These are phyloP conservation scores for Synanceia verrucosa DNA, from an alignment of 2,797 vertebrate genomes.

Conservation along the genomic window DNA sequence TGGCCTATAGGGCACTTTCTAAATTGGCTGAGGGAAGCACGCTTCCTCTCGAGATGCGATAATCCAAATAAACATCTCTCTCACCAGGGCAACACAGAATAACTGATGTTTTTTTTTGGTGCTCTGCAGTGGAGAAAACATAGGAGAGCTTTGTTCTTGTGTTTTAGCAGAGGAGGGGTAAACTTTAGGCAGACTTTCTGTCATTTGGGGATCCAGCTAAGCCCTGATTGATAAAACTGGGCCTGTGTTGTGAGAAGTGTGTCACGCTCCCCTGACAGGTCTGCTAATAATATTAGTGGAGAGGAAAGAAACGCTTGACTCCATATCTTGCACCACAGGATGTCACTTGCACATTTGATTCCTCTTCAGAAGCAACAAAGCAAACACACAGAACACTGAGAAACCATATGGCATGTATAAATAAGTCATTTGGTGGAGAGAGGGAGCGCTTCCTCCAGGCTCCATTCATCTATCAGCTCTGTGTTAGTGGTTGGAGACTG, in stretches of 20 bases:
- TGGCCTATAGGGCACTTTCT: slow-evolving; percentile 57
- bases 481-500: not conserved
- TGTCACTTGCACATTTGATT: slow-evolving; percentile 44
- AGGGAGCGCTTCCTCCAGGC: slow-evolving; percentile 10
- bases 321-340: slow-evolving; percentile 44
- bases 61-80: slow-evolving; percentile 67
- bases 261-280: slow-evolving; percentile 51
- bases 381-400: slow-evolving; percentile 21
- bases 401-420: slow-evolving; percentile 46
- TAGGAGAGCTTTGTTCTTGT: slow-evolving; percentile 39
- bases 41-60: slow-evolving; percentile 60
- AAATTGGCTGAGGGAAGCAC: slow-evolving; percentile 65
- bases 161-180: slow-evolving; percentile 35
- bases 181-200: slow-evolving; percentile 46
- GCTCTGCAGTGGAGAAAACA: slow-evolving; percentile 16
- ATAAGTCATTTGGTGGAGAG: slow-evolving; percentile 37
- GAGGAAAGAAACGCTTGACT: slow-evolving; percentile 50
- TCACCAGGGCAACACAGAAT: slow-evolving; percentile 49
- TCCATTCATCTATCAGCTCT: slow-evolving; percentile 8
- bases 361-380: slow-evolving; percentile 32
- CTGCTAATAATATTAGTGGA: slow-evolving; percentile 51
- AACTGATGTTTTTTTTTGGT: slow-evolving; percentile 35
- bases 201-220: slow-evolving; percentile 45
- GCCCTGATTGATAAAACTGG: slow-evolving; percentile 53
- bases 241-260: slow-evolving; percentile 51